A percentile compares a stretch with the other conserved stretches of the same genome.
phyloP scores from a whole-genome alignment of 2,888 invertebrate genomes.

The Habroteleia sp. region DNA sequence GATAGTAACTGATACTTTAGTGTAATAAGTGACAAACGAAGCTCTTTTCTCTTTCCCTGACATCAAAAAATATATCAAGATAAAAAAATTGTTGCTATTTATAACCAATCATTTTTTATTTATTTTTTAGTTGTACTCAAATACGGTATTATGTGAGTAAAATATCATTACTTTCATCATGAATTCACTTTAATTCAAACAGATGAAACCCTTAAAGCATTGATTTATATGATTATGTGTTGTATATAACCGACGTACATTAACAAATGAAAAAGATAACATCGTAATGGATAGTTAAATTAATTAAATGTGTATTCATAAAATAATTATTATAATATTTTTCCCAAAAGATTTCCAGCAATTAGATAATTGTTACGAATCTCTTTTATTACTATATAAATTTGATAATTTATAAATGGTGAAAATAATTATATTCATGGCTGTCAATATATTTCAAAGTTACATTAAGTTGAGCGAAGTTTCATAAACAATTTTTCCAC shows the following conservation, averaged over 20 bases:
- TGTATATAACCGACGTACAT: neutral
- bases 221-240: constrained; percentile 3
- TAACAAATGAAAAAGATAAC: constrained; percentile 11
- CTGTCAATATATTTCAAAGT: too few relatives aligned
- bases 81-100: constrained; percentile 27
- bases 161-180: constrained; percentile 12
- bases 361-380: too few relatives aligned
- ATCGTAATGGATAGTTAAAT: neutral
- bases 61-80: constrained; percentile 19
- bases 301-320: neutral
- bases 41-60: neutral
- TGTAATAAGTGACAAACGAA: constrained; percentile 10
- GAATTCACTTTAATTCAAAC: constrained; percentile 15
- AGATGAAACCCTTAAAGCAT: constrained; percentile 12
- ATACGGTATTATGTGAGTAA: neutral
- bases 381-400: too few relatives aligned
- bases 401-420: too few relatives aligned
- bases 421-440: too few relatives aligned
- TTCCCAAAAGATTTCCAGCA: too few relatives aligned
- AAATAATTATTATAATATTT: too few relatives aligned
- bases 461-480: too few relatives aligned
- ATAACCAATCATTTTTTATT: constrained; percentile 13
- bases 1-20: constrained; percentile 10
- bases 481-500: too few relatives aligned
- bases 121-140: too few relatives aligned